These are phyloP conservation scores for Kryptolebias marmoratus DNA, from an alignment of 2,113 vertebrate genomes.

Conservation along the genomic window DNA sequence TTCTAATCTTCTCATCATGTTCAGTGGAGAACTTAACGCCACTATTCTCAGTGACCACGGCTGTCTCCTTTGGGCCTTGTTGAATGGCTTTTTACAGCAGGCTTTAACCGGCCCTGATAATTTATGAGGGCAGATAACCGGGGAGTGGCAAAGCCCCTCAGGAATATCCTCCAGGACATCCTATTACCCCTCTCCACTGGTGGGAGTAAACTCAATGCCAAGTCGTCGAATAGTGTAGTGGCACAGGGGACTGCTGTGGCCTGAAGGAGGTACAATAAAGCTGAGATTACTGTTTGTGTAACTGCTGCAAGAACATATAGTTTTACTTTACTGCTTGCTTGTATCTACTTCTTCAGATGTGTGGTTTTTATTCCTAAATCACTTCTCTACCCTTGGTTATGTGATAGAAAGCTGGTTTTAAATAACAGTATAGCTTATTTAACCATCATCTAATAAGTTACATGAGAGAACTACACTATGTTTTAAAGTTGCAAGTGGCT, in stretches of 20 bases:
- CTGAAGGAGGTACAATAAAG: conserved; percentile 9
- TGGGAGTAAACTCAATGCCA: conserved; percentile 16
- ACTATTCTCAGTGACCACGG: conserved; percentile 46
- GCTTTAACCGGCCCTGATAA: conserved; percentile 69
- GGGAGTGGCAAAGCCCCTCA: conserved; percentile 51
- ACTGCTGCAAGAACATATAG: not conserved
- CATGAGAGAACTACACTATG: conserved; percentile 13
- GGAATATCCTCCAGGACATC: conserved; percentile 64
- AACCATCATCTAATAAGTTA: conserved; percentile 15
- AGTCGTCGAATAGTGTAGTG: conserved; percentile 21
- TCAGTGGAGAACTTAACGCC: not conserved
- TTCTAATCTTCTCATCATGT: not conserved
- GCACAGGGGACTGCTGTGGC: conserved; percentile 4
- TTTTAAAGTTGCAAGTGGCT: conserved; percentile 35
- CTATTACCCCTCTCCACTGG: conserved; percentile 33
- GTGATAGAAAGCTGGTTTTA: not conserved
- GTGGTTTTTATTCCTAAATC: conserved; percentile 3
- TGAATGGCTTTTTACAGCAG: conserved; percentile 50
- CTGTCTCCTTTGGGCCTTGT: conserved; percentile 44
- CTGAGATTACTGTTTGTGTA: not conserved
- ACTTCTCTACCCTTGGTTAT: not conserved
- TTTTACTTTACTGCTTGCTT: not conserved
- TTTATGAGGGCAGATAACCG: conserved; percentile 68
- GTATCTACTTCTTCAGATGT: not conserved
- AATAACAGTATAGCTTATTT: conserved; percentile 9